Evolutionary conservation across 2,113 vertebrate species (phyloP).

Genomic region (Sclerurus mexicanus): DNA sequence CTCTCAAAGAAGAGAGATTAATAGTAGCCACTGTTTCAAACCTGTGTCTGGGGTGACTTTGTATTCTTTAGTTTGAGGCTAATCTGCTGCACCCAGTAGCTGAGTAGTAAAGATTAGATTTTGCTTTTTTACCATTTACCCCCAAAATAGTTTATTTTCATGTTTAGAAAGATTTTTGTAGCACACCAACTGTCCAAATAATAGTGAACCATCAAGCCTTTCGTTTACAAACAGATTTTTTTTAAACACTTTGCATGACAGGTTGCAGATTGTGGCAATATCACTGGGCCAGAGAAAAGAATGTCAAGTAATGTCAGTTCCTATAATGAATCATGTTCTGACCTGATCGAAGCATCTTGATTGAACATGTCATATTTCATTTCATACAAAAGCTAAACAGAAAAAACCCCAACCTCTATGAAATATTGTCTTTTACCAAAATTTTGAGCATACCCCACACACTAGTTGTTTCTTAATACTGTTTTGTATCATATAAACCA

Average conservation of each 20-base stretch:
- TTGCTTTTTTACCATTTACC: neutral
- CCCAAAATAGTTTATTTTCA: neutral
- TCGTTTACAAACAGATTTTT: neutral
- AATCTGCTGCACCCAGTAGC: neutral
- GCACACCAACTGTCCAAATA: neutral
- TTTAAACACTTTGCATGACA: slow-evolving; percentile 7
- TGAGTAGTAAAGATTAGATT: neutral
- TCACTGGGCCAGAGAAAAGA: neutral
- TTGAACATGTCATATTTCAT: neutral
- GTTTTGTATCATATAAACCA: neutral
- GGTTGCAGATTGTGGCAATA: slow-evolving; percentile 2
- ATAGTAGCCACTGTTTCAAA: neutral
- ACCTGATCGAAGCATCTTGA: neutral
- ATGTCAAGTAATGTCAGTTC: neutral
- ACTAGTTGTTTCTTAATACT: neutral
- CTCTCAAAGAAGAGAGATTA: neutral
- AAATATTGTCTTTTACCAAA: neutral
- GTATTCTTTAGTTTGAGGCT: neutral
- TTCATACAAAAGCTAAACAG: neutral
- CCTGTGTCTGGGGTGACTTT: neutral
- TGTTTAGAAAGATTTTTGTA: neutral
- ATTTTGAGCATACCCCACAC: neutral
- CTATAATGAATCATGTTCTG: neutral
- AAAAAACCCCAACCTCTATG: neutral
- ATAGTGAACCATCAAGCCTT: neutral